These are phyloP conservation scores for Melipona beecheii DNA, from an alignment of 2,888 invertebrate species.

Conservation along the genomic window DNA sequence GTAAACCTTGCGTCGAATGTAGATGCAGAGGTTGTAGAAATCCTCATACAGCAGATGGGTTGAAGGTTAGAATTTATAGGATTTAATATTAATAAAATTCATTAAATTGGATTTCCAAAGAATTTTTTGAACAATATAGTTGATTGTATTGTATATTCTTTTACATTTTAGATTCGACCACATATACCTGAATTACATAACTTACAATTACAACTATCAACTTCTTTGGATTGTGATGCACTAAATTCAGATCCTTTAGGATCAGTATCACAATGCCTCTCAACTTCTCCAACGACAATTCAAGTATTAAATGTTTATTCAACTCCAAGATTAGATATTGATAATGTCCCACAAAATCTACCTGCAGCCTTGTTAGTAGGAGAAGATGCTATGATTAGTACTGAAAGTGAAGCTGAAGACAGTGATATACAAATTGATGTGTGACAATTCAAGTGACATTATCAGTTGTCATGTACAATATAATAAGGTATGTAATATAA, in stretches of 20 bases:
- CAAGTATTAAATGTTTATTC: slow-evolving; percentile 84
- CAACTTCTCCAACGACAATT: slow-evolving; percentile 82
- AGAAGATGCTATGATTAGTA: slow-evolving; percentile 83
- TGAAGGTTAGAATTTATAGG: slow-evolving; percentile 86
- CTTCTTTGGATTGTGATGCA: slow-evolving; percentile 80
- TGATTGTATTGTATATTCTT: slow-evolving; percentile 12
- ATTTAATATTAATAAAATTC: background rate
- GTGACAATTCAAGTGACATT: slow-evolving; percentile 77
- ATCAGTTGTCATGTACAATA: slow-evolving; percentile 36
- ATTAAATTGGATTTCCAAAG: background rate
- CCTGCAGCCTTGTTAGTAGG: slow-evolving; percentile 84
- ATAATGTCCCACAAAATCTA: slow-evolving; percentile 82
- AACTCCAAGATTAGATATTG: slow-evolving; percentile 81
- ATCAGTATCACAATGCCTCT: slow-evolving; percentile 81
- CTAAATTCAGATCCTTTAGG: slow-evolving; percentile 78
- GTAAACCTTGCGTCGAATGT: slow-evolving; percentile 95
- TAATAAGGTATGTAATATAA: slow-evolving; percentile 38
- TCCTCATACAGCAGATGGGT: slow-evolving; percentile 93
- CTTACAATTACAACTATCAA: slow-evolving; percentile 85
- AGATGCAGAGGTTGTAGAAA: slow-evolving; percentile 97
- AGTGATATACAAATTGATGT: slow-evolving; percentile 84
- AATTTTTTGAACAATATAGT: background rate
- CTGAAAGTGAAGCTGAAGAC: slow-evolving; percentile 83
- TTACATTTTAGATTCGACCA: slow-evolving; percentile 86
- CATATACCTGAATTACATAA: slow-evolving; percentile 89